A percentile compares a stretch with the other conserved stretches of the same genome.
phyloP scores from a whole-genome alignment of 1,140 invertebrate genomes.

The Drosophila busckii region DNA sequence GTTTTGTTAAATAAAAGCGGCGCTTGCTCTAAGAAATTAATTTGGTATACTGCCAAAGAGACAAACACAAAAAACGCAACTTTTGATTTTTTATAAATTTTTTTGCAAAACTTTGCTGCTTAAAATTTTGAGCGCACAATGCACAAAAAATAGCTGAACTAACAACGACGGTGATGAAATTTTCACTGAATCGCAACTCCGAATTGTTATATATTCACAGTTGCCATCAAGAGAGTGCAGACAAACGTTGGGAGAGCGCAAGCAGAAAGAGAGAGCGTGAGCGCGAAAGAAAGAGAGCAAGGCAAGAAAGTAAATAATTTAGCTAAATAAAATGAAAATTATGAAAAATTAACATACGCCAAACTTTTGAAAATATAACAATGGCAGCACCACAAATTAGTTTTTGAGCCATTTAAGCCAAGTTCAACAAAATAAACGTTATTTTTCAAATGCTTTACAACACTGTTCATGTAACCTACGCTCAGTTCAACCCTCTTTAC shows the following conservation, averaged over 20 bases:
- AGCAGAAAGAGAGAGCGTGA: constrained; percentile 3
- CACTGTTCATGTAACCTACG: constrained; percentile 30
- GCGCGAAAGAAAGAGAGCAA: constrained; percentile 2
- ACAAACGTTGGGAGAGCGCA: constrained; percentile 31
- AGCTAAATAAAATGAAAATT: too few relatives aligned
- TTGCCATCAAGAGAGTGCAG: constrained; percentile 59
- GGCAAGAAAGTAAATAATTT: too few relatives aligned
- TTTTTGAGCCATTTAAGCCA: too few relatives aligned
- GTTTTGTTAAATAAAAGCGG: constrained; percentile 21
- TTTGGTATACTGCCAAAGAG: constrained; percentile 15
- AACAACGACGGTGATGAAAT: constrained; percentile 76
- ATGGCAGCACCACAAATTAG: too few relatives aligned
- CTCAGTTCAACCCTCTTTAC: constrained; percentile 14
- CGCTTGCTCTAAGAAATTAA: constrained; percentile 11
- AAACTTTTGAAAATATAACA: too few relatives aligned
- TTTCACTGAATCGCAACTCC: constrained; percentile 64
- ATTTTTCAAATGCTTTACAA: constrained; percentile 29
- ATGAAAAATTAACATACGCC: too few relatives aligned
- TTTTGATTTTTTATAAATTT: constrained; percentile 33
- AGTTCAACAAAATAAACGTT: too few relatives aligned
- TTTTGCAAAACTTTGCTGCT: constrained; percentile 27
- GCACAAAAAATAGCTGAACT: constrained; percentile 61
- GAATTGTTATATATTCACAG: constrained; percentile 57
- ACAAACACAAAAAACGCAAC: constrained; percentile 33
- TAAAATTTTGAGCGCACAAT: constrained; percentile 34